Base-by-base conservation (phyloP, 2,113 vertebrate genomes). In the Smithornis capensis region DNA sequence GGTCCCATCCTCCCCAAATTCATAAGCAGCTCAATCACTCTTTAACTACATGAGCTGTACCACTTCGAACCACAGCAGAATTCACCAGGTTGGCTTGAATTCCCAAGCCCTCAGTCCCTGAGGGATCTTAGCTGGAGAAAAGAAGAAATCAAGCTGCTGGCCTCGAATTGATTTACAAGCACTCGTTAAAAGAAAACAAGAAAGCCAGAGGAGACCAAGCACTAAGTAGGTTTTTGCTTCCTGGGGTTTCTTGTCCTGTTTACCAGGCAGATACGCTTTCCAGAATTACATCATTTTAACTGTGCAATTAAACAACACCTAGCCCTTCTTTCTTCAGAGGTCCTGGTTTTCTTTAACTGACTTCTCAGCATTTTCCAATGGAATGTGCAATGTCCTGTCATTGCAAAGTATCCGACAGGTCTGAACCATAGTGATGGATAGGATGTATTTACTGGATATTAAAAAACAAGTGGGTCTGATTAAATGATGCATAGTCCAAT, bases 391-490 rank as follows among this genome's bases (percentile, higher is more conserved):
- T 19, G 37, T 27, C 23, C 24, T 59, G 47, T 23, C 68, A 86
- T 63, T n/a, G 19, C 42, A 91, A 37, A 59, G 38, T 6, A 40
- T 40, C 49, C 2, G 2, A 60, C 40, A 57, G 9, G 62, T 74
- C 71, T 44, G 29, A 92, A 53, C 67, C 2, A 0, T 7, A 21
- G 16, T 40, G 81, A 97, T 77, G 83, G 87, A 95, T 89, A 10
- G 50, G 53, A 87, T 64, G 69, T 62, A 65, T 87, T 92, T 90
- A 92, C 40, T 37, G 1, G 69, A 67, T 91, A 94, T 94, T 96
- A 96, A 81, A 90, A 95, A 92, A 68, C 88, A 96, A 92, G 71
- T 35, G 59, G 38, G 37, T 49, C 76, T 92, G 92, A 95, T 94
- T 94, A 91, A 94, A 83, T 91, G 76, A 95, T 80, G 45, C 83